Evolutionary conservation across 2,113 vertebrate species (phyloP).

Genomic region (Leuciscus idus): DNA sequence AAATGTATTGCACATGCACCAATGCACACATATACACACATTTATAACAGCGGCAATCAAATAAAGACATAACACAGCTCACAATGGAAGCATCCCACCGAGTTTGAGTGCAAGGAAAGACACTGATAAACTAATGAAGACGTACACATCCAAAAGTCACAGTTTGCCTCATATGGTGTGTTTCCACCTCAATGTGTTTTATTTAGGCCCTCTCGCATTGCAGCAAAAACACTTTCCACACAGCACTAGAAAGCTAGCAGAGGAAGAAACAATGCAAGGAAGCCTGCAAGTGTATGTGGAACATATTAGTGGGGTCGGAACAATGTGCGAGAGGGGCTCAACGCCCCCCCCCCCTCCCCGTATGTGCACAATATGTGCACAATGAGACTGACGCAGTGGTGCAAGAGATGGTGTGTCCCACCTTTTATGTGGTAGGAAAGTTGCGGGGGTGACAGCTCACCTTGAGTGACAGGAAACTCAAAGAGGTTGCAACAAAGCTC

Average conservation of each 20-base stretch:
- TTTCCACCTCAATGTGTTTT: conserved; percentile 8
- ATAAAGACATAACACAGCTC: neutral
- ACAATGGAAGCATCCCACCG: neutral
- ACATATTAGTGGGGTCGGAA: conserved; percentile 21
- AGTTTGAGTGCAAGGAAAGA: neutral
- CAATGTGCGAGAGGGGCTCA: neutral
- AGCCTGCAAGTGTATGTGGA: neutral
- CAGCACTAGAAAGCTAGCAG: neutral
- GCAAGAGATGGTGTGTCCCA: neutral
- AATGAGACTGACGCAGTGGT: neutral
- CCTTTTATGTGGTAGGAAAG: conserved; percentile 55
- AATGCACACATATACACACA: neutral
- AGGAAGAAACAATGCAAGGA: conserved; percentile 16
- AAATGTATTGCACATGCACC: neutral
- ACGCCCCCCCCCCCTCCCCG: neutral
- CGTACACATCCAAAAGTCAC: neutral
- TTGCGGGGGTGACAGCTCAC: conserved; percentile 7
- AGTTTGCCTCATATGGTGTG: neutral
- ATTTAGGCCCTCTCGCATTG: neutral
- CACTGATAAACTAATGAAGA: neutral
- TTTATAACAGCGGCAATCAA: neutral
- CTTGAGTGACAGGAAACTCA: conserved; percentile 43
- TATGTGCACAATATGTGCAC: neutral
- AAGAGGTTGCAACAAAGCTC: conserved; percentile 14
- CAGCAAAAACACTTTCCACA: neutral